Evolutionary conservation across 2,888 invertebrate species (phyloP), one percentile per base, ranked within the genome.

Genomic region (Salpingus planirostris): DNA sequence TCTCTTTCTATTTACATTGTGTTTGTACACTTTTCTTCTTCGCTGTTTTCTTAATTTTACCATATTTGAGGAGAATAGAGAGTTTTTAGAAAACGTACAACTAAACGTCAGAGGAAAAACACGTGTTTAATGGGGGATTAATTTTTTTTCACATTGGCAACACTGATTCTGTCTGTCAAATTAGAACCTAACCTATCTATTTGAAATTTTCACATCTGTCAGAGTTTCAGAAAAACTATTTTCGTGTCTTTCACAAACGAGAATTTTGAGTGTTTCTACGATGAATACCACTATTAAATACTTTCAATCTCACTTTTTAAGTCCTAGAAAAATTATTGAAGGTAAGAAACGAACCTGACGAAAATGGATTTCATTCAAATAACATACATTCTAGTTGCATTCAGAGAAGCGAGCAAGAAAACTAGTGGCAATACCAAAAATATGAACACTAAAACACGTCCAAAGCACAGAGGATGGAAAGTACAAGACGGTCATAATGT

Each of bases 391-490:
- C 18, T 6, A 18, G 18, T 5, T 6, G 18, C 5, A 18, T 6
- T 18, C 18, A 5, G 18, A 8, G 18, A 18, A 18, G 83, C 83
- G 0, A 79, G 82, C 52, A 87, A 86, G 55, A 88, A 87, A 57
- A 70, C 80, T 8, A 73, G 80, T 28, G 74, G 78, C 1, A 82
- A 80, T 65, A 80, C 83, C 6, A 71, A 72, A 43, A 86, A 84
- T 54, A 72, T 69, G 0, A 75, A 71, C 47, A 72, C 76, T 10
- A 77, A 79, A 54, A 66, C 73, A 0, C 74, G 71, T 49, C 80
- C 86, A 1, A 87, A 88, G 55, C 84, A 79, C 49, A 72, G 86
- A 55, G 85, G 85, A 1, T 80, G 80, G 76, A 79, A 76, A 49
- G 75, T 75, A n/a, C 78, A 80, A 48, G 83, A 86, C 52, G 83